A percentile compares a stretch with the other conserved stretches of the same genome.
Evolutionary conservation across 1,140 invertebrate species (phyloP).

Genomic region (Caerostris extrusa): DNA sequence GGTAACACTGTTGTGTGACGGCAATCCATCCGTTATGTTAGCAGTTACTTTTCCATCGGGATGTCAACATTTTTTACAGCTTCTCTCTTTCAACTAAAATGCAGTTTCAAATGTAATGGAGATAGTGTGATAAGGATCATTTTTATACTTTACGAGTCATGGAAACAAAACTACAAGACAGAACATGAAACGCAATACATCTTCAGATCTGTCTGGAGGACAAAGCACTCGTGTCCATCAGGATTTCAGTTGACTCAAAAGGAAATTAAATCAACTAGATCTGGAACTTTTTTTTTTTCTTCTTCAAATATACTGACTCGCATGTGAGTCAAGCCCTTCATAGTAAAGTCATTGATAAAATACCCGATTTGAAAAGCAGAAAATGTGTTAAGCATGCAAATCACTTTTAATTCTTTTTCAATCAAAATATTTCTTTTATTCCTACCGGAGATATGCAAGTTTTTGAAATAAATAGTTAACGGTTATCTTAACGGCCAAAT

Average conservation of each 20-base stretch:
- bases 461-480: no score
- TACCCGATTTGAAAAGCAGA: no score
- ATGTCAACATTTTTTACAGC: constrained; percentile 38
- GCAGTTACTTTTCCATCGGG: constrained; percentile 33
- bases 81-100: constrained; percentile 41
- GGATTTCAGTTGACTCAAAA: neutral
- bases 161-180: neutral
- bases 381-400: no score
- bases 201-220: neutral
- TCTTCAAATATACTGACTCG: no score
- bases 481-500: no score
- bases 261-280: constrained; percentile 14
- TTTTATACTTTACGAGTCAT: constrained; percentile 24
- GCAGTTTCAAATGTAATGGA: constrained; percentile 42
- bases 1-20: neutral
- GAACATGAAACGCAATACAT: constrained; percentile 10
- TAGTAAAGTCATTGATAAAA: no score
- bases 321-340: no score
- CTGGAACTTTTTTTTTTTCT: no score
- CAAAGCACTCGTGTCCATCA: neutral
- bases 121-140: constrained; percentile 10
- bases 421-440: no score
- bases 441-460: no score
- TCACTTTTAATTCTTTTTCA: no score
- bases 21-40: constrained; percentile 59